Evolutionary conservation across 2,113 vertebrate species (phyloP), one percentile per base, ranked within the genome.

Genomic region (Myotis yumanensis): DNA sequence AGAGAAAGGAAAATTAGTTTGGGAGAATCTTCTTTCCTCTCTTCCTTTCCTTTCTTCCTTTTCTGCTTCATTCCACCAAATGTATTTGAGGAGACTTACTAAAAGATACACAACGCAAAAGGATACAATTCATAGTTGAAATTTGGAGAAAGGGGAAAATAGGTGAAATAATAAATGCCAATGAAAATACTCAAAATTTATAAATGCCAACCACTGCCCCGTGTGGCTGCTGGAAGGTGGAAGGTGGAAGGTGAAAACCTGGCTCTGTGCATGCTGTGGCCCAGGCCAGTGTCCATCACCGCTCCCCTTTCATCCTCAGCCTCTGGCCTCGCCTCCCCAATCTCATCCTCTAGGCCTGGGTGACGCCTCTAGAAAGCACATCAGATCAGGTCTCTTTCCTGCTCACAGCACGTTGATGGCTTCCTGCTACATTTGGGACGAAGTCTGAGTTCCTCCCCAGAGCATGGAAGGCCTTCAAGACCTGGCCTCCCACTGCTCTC

Each of bases 361-460:
- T 18, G 40, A 51, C 4, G 1, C n/a, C 25, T 35, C 40, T 11
- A 28, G 4, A 48, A 6, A 43, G 35, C 59, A 46, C 66, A 69
- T n/a, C 23, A 15, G 76, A 66, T 28, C 6, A 5, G 16, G 40
- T 0, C 43, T 84, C 12, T 8, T 1, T 16, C 3, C 82, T 54
- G 35, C 51, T 35, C 68, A 17, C n/a, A 11, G n/a, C 12, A 62
- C 1, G 0, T 0, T 3, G 25, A 30, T 12, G 18, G 11, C 52
- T 86, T 32, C 59, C 46, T 5, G 0, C 66, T 15, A 2, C 3
- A 15, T 46, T 28, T 25, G 71, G 62, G 37, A 35, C 62, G 23
- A 30, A 37, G 30, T 37, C 16, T 5, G 40, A 51, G 22, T 25
- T 52, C 71, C 37, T 64, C 30, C 11, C 2, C 0, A 72, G 0